Conservation (phyloP, 2,113 vertebrate genomes). For the Hydropotes inermis region DNA sequence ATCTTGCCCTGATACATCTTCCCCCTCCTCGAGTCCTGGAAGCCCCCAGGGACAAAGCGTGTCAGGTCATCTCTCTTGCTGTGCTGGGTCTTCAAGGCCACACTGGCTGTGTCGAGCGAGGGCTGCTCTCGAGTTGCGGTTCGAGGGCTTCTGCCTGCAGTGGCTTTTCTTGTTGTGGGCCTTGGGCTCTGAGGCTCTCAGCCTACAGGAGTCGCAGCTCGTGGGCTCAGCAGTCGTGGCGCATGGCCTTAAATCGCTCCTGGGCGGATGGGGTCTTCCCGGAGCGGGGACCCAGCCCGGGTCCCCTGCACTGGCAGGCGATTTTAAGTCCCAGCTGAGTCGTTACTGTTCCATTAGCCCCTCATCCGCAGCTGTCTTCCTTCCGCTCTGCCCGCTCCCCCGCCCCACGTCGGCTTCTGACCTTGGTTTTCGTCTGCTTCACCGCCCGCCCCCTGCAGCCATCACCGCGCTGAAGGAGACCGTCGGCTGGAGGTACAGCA, state of each 20-base stretch:
- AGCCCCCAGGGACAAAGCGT: not conserved
- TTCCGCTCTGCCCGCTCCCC: accelerated
- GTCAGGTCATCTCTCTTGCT: accelerated
- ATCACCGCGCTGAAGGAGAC: conserved; percentile 88
- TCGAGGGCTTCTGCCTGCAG: not conserved
- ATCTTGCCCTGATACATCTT: not conserved
- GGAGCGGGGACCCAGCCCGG: not conserved
- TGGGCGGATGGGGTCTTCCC: not conserved
- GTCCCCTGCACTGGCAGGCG: not conserved
- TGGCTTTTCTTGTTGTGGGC: not conserved
- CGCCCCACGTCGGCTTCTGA: not conserved
- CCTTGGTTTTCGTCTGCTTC: not conserved
- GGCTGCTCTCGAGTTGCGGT: not conserved
- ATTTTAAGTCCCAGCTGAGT: not conserved
- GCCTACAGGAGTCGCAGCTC: not conserved
- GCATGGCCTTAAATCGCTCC: not conserved
- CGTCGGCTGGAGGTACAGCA: conserved; percentile 92
- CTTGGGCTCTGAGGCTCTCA: accelerated
- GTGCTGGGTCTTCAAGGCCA: not conserved
- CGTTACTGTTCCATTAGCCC: accelerated
- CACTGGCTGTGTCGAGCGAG: accelerated
- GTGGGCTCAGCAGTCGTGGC: not conserved
- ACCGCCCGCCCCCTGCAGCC: conserved; percentile 71
- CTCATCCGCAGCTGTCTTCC: not conserved
- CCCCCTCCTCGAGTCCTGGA: not conserved